Evolutionary conservation across 2,797 vertebrate genomes (phyloP).

Genomic region (Brachymystax lenok): DNA sequence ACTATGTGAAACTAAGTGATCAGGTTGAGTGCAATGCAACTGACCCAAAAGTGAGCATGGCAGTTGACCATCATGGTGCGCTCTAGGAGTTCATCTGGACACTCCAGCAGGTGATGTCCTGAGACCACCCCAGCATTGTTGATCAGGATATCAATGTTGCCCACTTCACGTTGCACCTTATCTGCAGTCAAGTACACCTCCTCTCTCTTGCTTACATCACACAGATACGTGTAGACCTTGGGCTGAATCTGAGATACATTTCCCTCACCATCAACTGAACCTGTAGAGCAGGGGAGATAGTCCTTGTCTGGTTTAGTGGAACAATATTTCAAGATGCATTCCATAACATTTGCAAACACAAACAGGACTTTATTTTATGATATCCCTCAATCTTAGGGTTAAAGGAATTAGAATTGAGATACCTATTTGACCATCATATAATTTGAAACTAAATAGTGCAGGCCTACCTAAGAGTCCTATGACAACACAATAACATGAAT

Average conservation of each 20-base stretch:
- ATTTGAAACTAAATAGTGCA: too few relatives aligned
- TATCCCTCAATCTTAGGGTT: not conserved
- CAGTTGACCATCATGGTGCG: constrained; percentile 92
- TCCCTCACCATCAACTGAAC: constrained; percentile 38
- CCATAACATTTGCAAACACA: not conserved
- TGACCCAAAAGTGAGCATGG: constrained; percentile 91
- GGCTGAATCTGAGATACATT: constrained; percentile 74
- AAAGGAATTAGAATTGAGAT: too few relatives aligned
- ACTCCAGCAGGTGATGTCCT: constrained; percentile 86
- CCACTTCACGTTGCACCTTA: constrained; percentile 82
- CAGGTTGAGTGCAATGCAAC: constrained; percentile 12
- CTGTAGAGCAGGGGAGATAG: constrained; percentile 12
- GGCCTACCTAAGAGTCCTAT: too few relatives aligned
- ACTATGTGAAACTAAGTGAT: not conserved
- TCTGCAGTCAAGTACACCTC: constrained; percentile 84
- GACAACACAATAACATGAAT: too few relatives aligned
- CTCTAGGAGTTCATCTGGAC: constrained; percentile 88
- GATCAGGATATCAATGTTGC: constrained; percentile 82
- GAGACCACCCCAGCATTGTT: constrained; percentile 89
- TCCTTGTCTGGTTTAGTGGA: too few relatives aligned
- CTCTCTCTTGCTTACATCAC: constrained; percentile 85
- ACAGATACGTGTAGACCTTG: constrained; percentile 85
- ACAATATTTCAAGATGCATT: not conserved
- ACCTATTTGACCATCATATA: too few relatives aligned
- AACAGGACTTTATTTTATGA: not conserved